phyloP scores from a whole-genome alignment of 2,888 invertebrate species.

The Ptycholaimellus sp. region DNA sequence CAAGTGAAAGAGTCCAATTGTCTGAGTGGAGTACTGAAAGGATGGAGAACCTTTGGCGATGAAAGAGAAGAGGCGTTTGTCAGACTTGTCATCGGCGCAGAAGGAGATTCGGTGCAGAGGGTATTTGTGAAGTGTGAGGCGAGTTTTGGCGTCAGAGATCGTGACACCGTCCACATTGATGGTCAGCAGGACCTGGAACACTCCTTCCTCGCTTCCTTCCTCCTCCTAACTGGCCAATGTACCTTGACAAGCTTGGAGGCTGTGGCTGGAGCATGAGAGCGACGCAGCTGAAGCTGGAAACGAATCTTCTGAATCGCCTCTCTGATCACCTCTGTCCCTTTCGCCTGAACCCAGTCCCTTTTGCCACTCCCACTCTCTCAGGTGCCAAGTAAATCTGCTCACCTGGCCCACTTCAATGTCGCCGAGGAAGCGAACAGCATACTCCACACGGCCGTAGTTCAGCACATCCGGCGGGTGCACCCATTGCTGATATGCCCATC shows the following conservation, averaged over 20 bases:
- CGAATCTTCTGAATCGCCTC: slow-evolving; percentile 73
- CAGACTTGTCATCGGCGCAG: slow-evolving; percentile 83
- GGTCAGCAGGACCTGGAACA: slow-evolving; percentile 58
- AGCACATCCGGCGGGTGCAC: slow-evolving; percentile 77
- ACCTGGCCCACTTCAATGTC: slow-evolving; percentile 78
- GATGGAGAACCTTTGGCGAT: slow-evolving; percentile 65
- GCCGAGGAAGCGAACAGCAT: slow-evolving; percentile 90
- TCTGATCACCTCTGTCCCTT: slow-evolving; percentile 89
- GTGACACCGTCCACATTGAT: slow-evolving; percentile 89
- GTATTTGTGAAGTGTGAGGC: slow-evolving; percentile 60
- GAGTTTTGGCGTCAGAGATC: slow-evolving; percentile 48
- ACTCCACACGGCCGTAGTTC: slow-evolving; percentile 78
- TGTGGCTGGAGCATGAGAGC: not conserved
- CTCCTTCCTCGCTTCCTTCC: slow-evolving; percentile 46
- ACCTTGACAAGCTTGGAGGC: not conserved
- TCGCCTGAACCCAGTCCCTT: too few species aligned
- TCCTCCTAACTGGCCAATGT: slow-evolving; percentile 33
- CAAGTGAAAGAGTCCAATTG: too few species aligned
- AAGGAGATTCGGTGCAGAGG: slow-evolving; percentile 90
- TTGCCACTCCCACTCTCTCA: too few species aligned
- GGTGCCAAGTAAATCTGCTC: too few species aligned
- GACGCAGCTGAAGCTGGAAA: slow-evolving; percentile 14
- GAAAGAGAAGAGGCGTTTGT: slow-evolving; percentile 85
- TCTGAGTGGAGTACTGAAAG: too few species aligned
- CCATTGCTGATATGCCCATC: too few species aligned